phyloP scores from a whole-genome alignment of 2,888 invertebrate species.

The Scaptomyza parva region DNA sequence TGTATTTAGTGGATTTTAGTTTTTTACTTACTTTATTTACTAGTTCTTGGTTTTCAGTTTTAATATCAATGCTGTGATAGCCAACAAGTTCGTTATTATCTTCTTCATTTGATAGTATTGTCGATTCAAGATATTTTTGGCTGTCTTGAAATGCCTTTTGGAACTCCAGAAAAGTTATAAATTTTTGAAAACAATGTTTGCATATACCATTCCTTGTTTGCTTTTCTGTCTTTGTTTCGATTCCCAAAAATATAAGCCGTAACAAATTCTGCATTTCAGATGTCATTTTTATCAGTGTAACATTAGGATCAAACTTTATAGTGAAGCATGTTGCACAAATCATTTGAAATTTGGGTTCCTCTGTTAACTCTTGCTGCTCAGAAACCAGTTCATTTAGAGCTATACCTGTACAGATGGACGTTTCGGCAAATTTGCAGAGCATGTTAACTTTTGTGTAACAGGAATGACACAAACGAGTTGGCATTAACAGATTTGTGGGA shows the following conservation, averaged over 20 bases:
- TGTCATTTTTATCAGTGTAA: neutral
- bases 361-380: conserved; percentile 1
- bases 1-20: neutral
- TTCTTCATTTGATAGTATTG: conserved; percentile 15
- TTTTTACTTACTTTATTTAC: conserved; percentile 8
- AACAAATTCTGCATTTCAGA: conserved; percentile 22
- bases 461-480: conserved; percentile 27
- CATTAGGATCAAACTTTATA: neutral
- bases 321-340: conserved; percentile 46
- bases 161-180: conserved; percentile 34
- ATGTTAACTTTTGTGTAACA: conserved; percentile 33
- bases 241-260: conserved; percentile 24
- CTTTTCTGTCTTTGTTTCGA: neutral
- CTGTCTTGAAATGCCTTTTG: conserved; percentile 25
- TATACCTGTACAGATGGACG: conserved; percentile 31
- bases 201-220: conserved; percentile 15
- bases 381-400: conserved; percentile 31
- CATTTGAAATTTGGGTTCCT: conserved; percentile 6
- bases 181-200: conserved; percentile 36
- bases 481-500: conserved; percentile 9
- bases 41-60: neutral
- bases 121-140: conserved; percentile 30
- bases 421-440: conserved; percentile 46
- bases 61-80: too few species aligned
- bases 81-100: neutral